Conservation (phyloP, 2,888 invertebrate genomes). For the Caenorhabditis uteleia region DNA sequence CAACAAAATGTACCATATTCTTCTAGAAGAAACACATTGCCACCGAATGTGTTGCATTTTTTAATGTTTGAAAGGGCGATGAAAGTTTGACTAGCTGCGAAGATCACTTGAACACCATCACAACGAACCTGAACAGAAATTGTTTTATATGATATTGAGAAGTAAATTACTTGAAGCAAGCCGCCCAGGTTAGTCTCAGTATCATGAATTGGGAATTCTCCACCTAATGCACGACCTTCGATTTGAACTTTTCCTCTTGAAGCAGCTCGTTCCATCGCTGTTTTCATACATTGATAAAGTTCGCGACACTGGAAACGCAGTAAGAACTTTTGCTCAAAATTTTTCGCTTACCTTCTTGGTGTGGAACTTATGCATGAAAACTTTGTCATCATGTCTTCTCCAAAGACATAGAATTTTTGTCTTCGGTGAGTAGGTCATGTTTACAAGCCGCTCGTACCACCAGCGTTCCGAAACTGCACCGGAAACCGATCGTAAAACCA, state of each 20-base stretch:
- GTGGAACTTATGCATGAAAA: slow-evolving; percentile 95
- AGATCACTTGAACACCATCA: slow-evolving; percentile 97
- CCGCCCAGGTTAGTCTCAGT: slow-evolving; percentile 93
- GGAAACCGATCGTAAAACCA: slow-evolving; percentile 75
- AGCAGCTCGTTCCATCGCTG: slow-evolving; percentile 90
- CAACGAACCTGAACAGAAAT: slow-evolving; percentile 77
- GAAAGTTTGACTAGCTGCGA: slow-evolving; percentile 99
- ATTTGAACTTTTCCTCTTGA: slow-evolving; percentile 75
- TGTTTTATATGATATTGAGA: not conserved
- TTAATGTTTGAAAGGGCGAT: slow-evolving; percentile 97
- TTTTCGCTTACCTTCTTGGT: slow-evolving; percentile 84
- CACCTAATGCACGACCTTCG: slow-evolving; percentile 75
- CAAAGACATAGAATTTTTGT: slow-evolving; percentile 86
- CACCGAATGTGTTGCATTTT: slow-evolving; percentile 99
- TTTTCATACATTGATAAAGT: slow-evolving; percentile 96
- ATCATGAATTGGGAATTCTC: slow-evolving; percentile 98
- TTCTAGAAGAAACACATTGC: slow-evolving; percentile 97
- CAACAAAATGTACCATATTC: slow-evolving; percentile 89
- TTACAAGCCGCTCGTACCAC: slow-evolving; percentile 98
- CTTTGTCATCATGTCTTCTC: slow-evolving; percentile 84
- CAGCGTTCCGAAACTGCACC: slow-evolving; percentile 78
- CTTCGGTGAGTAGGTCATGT: slow-evolving; percentile 99
- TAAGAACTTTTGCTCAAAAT: not conserved
- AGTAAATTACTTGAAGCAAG: slow-evolving; percentile 34
- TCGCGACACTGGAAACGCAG: slow-evolving; percentile 84